A percentile compares a stretch with the other conserved stretches of the same genome.
These are phyloP conservation scores for Plotosus lineatus DNA, from an alignment of 2,113 vertebrate genomes.

Conservation along the genomic window DNA sequence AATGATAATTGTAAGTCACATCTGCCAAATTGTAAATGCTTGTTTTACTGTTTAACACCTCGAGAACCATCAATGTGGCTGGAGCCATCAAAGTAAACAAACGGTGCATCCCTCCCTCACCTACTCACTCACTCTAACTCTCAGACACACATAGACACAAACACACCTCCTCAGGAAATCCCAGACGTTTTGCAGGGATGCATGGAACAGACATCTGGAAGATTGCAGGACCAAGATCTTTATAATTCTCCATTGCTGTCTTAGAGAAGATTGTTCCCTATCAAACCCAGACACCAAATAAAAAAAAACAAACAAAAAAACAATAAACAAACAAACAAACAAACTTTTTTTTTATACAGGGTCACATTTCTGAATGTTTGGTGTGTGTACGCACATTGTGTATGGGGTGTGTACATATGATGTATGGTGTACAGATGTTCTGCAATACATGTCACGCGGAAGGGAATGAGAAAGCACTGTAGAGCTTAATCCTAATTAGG, in stretches of 20 bases:
- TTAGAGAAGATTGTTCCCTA: slow-evolving; percentile 85
- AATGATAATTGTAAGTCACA: too few relatives aligned
- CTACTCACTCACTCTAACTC: background rate
- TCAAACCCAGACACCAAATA: background rate
- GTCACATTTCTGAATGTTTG: background rate
- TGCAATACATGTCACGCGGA: too few relatives aligned
- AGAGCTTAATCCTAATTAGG: too few relatives aligned
- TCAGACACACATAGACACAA: background rate
- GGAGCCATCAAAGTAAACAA: too few relatives aligned
- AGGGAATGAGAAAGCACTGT: too few relatives aligned
- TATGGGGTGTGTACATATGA: background rate
- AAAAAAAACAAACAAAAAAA: background rate
- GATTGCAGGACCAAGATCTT: slow-evolving; percentile 70
- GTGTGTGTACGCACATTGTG: background rate
- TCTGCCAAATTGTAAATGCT: too few relatives aligned
- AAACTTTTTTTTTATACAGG: background rate
- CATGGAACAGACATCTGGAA: slow-evolving; percentile 70
- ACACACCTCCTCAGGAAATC: slow-evolving; percentile 85
- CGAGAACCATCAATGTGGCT: too few relatives aligned
- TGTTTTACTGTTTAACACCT: too few relatives aligned
- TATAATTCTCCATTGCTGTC: slow-evolving; percentile 86
- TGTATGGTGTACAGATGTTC: too few relatives aligned
- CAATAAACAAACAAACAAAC: too few relatives aligned
- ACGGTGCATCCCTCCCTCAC: too few relatives aligned
- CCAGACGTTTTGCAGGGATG: slow-evolving; percentile 81